Evolutionary conservation across 2,113 vertebrate genomes (phyloP), one percentile per base, ranked within the genome.

Genomic region (Elgaria multicarinata): DNA sequence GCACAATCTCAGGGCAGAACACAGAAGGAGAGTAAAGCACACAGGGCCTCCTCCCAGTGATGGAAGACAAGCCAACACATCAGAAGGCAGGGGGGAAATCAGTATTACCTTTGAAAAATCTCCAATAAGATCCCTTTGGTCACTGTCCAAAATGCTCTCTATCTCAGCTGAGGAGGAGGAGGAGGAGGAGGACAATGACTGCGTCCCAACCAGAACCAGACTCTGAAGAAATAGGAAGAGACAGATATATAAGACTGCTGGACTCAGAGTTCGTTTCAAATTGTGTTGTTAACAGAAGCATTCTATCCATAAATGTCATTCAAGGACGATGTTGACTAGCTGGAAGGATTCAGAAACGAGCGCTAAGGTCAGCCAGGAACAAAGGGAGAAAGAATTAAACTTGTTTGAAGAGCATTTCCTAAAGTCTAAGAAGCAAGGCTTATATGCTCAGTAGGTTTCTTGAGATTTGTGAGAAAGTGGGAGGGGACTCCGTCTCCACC

Each of bases 81-180:
- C 3, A 44, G 50, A 44, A 18, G 9, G 36, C 2, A 3, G 26
- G 44, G 36, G 64, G 10, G 26, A 14, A n/a, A 75, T 4, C 36
- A 0, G 20, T 2, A 12, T 97, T 90, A 99, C 99, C 98, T 99
- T 99, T 36, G 98, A 99, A 95, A 99, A 99, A 92, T 99, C 99
- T 50, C 99, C 99, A 3, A 99, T 99, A 0, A 99, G 98, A 90
- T 98, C 97, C 9, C 92, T 96, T 39, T 97, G 97, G 89, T 98
- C 98, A n/a, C 87, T 93, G 92, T 99, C 99, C 94, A 99, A 93
- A 91, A 99, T 95, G 93, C 93, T 98, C 89, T 98, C 98, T 0
- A 99, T 99, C 86, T 98, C 98, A 0, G 96, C 93, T 24, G 97
- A 95, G 53, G 97, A 58, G 36, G 74, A 62, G 55, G 36, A 82